A percentile compares a stretch with the other conserved stretches of the same genome.
phyloP scores from a whole-genome alignment of 1,140 invertebrate genomes.

The Megathymus violae region DNA sequence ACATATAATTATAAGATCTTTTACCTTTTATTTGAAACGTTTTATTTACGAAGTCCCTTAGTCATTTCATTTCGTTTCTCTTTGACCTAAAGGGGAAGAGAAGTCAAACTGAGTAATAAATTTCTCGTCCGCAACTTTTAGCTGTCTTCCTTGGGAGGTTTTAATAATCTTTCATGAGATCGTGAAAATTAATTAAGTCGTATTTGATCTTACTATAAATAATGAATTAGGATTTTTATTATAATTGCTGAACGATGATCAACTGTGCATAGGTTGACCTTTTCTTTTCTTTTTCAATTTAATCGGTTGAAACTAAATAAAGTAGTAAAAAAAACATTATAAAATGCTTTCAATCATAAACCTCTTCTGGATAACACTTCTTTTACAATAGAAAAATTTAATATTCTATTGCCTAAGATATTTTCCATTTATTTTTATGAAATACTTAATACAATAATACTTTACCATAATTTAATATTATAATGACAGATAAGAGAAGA shows the following conservation, averaged over 20 bases:
- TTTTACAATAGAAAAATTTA: too few species aligned
- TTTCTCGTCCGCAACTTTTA: constrained; percentile 3
- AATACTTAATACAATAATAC: too few species aligned
- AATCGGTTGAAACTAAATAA: too few species aligned
- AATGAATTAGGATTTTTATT: constrained; percentile 1
- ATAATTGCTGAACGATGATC: not conserved
- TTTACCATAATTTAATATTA: too few species aligned
- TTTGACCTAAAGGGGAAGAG: not conserved
- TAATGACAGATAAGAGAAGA: too few species aligned
- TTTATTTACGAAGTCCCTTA: not conserved
- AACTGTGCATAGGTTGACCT: not conserved
- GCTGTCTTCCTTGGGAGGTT: constrained; percentile 4
- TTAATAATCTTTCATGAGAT: constrained; percentile 14
- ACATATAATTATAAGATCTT: not conserved
- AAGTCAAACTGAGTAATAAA: constrained; percentile 5
- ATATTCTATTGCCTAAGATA: too few species aligned
- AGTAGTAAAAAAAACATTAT: too few species aligned
- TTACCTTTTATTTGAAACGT: not conserved
- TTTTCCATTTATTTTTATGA: too few species aligned
- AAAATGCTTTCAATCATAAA: too few species aligned
- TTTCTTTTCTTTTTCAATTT: too few species aligned
- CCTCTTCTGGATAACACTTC: too few species aligned
- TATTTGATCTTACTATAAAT: constrained; percentile 8
- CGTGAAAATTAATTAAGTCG: constrained; percentile 9
- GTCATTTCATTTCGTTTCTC: not conserved